These are phyloP conservation scores for Pomatostomus ruficeps DNA, from an alignment of 2,113 vertebrate genomes.

Conservation along the genomic window DNA sequence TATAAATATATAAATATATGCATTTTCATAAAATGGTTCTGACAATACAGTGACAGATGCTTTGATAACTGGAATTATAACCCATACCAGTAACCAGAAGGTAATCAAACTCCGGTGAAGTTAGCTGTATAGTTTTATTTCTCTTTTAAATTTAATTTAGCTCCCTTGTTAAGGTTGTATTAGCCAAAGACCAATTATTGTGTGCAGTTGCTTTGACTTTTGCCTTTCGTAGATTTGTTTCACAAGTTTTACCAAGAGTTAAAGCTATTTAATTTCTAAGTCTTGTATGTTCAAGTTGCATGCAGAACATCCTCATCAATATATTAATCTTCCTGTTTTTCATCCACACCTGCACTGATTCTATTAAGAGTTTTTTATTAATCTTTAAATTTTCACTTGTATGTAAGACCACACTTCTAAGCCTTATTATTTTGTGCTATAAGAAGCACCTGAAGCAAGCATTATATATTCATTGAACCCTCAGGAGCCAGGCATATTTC, in stretches of 20 bases:
- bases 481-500: not conserved
- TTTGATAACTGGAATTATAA: not conserved
- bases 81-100: not conserved
- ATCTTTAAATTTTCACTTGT: not conserved
- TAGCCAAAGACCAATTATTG: not conserved
- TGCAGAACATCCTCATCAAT: not conserved
- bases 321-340: not conserved
- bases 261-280: not conserved
- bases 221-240: not conserved
- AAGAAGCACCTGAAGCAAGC: slow-evolving; percentile 21
- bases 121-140: not conserved
- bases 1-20: not conserved
- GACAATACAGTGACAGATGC: not conserved
- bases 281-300: not conserved
- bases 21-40: not conserved
- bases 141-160: not conserved
- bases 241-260: not conserved
- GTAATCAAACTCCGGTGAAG: not conserved
- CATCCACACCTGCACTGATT: not conserved
- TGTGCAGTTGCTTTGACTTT: not conserved
- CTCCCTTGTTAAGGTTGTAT: not conserved
- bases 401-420: not conserved
- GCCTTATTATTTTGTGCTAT: not conserved
- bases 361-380: not conserved
- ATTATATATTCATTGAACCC: slow-evolving; percentile 55